Evolutionary conservation across 1,140 invertebrate genomes (phyloP).

Genomic region (Hetaerina americana): DNA sequence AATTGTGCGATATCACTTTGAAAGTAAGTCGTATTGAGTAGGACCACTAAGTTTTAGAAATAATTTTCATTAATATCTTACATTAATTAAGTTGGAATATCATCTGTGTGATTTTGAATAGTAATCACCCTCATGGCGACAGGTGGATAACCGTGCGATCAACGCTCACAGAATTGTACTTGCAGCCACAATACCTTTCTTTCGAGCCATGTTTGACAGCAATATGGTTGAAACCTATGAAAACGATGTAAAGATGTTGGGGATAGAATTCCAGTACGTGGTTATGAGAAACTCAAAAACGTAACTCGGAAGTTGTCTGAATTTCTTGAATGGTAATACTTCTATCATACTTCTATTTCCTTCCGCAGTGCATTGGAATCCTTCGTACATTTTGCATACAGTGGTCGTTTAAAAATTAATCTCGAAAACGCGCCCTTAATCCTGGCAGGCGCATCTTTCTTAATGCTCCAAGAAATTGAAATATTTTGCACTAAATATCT

Average conservation of each 20-base stretch:
- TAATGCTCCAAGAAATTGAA: conserved; percentile 46
- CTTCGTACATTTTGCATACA: conserved; percentile 80
- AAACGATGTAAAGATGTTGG: conserved; percentile 68
- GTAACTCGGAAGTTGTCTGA: too few species aligned
- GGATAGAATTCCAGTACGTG: conserved; percentile 59
- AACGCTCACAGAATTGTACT: conserved; percentile 74
- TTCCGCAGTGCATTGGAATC: conserved; percentile 64
- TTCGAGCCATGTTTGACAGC: conserved; percentile 82
- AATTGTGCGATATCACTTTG: too few species aligned
- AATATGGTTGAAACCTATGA: conserved; percentile 78
- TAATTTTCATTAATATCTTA: too few species aligned
- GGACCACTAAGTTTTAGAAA: too few species aligned
- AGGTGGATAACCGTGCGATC: conserved; percentile 70
- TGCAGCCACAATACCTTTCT: conserved; percentile 80
- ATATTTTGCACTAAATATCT: too few species aligned
- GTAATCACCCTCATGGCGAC: too few species aligned
- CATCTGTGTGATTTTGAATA: too few species aligned
- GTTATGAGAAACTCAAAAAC: background rate
- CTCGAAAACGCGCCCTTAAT: conserved; percentile 72
- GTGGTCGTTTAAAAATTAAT: conserved; percentile 62
- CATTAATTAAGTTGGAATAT: too few species aligned
- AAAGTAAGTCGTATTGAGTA: too few species aligned
- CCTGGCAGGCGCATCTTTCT: conserved; percentile 72
- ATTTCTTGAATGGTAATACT: too few species aligned
- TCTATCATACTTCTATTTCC: too few species aligned